Percentiles rank a stretch among this genome's conserved stretches.
These are phyloP conservation scores for Eretmochelys imbricata DNA, from an alignment of 2,113 vertebrate species.

Conservation along the genomic window DNA sequence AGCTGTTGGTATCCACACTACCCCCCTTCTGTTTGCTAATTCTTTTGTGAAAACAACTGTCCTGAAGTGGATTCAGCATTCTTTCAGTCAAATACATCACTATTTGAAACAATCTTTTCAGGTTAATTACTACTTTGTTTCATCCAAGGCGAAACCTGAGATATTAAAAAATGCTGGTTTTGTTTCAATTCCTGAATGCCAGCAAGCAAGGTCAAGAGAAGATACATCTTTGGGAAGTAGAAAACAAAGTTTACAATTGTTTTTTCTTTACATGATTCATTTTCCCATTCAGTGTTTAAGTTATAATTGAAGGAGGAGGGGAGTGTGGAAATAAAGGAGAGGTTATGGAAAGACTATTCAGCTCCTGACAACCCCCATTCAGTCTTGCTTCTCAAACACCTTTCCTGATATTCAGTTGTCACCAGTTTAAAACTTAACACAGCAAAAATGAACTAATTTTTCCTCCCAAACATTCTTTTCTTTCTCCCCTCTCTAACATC, in stretches of 20 bases:
- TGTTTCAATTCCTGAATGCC: background rate
- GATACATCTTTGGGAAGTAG: background rate
- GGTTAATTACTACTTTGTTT: background rate
- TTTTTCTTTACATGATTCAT: no score
- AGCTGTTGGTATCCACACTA: background rate
- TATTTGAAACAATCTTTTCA: slow-evolving; percentile 3
- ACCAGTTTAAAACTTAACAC: background rate
- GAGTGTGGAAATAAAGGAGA: background rate
- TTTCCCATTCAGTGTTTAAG: rapidly evolving
- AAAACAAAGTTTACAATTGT: background rate
- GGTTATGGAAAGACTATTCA: rapidly evolving
- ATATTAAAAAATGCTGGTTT: background rate
- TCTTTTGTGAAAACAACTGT: slow-evolving; percentile 20
- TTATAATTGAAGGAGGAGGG: rapidly evolving
- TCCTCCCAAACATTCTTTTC: background rate
- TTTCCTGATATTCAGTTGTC: background rate
- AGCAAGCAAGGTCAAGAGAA: background rate
- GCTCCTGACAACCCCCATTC: background rate
- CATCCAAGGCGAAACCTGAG: background rate
- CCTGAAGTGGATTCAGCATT: slow-evolving; percentile 30
- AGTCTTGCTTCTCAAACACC: background rate
- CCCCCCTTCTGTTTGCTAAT: background rate
- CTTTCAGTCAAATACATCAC: background rate
- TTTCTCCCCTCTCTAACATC: background rate
- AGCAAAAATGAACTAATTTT: background rate